Evolutionary conservation across 2,113 vertebrate species (phyloP).

Genomic region (Silurus glanis): DNA sequence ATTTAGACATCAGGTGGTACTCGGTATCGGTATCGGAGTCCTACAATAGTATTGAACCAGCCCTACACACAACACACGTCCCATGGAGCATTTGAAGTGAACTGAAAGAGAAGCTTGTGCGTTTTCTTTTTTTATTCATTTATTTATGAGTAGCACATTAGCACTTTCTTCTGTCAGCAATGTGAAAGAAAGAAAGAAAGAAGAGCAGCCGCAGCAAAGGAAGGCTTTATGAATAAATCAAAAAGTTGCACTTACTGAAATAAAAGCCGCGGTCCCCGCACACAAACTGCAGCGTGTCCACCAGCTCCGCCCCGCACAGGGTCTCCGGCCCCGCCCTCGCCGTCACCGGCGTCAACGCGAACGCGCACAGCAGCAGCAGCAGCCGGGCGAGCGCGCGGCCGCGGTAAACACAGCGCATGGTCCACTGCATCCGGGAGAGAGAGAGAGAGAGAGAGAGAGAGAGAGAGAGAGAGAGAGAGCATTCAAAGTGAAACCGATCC

Average conservation of each 20-base stretch:
- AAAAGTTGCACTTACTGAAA: slow-evolving; percentile 93
- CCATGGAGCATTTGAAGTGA: slow-evolving; percentile 31
- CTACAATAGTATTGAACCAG: not conserved
- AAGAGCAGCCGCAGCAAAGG: slow-evolving; percentile 56
- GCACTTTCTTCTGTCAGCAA: slow-evolving; percentile 57
- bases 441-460: slow-evolving; percentile 33
- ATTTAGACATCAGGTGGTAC: not conserved
- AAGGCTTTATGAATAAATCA: slow-evolving; percentile 70
- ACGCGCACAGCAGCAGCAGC: slow-evolving; percentile 93
- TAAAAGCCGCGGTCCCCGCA: slow-evolving; percentile 99
- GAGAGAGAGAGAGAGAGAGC: not conserved
- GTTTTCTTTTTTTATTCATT: slow-evolving; percentile 46
- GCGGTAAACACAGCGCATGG: slow-evolving; percentile 82
- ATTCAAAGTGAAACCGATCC: not conserved
- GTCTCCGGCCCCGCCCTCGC: slow-evolving; percentile 87
- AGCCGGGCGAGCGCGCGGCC: slow-evolving; percentile 81
- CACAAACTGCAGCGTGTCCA: slow-evolving; percentile 98
- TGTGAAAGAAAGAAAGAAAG: slow-evolving; percentile 45
- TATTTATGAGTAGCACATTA: slow-evolving; percentile 74
- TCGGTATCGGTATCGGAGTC: not conserved
- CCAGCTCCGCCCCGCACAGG: slow-evolving; percentile 96
- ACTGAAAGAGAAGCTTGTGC: slow-evolving; percentile 37
- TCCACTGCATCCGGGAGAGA: slow-evolving; percentile 76
- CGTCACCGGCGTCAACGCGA: slow-evolving; percentile 86
- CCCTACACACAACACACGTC: not conserved